Evolutionary conservation across 30 jellyfish, hydroid and myxozoan species (phyloP).

Genomic region (Haliclystus octoradiatus): DNA sequence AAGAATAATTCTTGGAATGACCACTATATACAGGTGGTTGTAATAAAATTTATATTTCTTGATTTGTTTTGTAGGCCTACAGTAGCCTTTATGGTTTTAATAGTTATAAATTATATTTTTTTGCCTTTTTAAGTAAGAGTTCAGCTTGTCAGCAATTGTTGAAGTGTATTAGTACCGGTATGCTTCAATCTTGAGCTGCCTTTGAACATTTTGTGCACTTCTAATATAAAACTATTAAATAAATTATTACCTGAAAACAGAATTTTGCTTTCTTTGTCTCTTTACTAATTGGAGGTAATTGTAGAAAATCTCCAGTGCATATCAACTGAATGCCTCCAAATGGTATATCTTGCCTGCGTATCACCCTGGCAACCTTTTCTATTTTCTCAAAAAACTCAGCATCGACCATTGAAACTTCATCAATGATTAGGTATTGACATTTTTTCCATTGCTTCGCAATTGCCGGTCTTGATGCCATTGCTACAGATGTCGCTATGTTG

Average conservation of each 20-base stretch:
- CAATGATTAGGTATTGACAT: conserved; percentile 65
- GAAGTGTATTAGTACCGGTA: too few relatives aligned
- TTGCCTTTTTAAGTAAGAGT: too few relatives aligned
- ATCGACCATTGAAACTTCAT: conserved; percentile 87
- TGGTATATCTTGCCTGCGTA: conserved; percentile 43
- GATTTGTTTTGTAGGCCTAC: too few relatives aligned
- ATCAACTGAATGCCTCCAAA: conserved; percentile 98
- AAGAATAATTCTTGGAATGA: too few relatives aligned
- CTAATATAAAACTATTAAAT: too few relatives aligned
- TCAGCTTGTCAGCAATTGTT: too few relatives aligned
- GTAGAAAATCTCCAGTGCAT: conserved; percentile 83
- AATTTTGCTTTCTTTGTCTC: conserved; percentile 13
- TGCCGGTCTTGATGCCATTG: conserved; percentile 72
- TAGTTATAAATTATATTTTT: too few relatives aligned
- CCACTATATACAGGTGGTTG: too few relatives aligned
- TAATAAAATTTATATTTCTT: too few relatives aligned
- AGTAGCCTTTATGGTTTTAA: too few relatives aligned
- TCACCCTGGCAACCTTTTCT: conserved; percentile 61
- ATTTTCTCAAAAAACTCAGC: conserved; percentile 68
- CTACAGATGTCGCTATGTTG: conserved; percentile 39
- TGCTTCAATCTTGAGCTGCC: too few relatives aligned
- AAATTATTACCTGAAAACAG: conserved; percentile 86
- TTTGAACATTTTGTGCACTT: too few relatives aligned
- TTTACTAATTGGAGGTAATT: conserved; percentile 81
- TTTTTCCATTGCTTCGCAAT: conserved; percentile 62